Percentiles rank a stretch among this genome's conserved stretches.
These are phyloP conservation scores for Meloidogyne exigua DNA, from an alignment of 1,140 invertebrate genomes.

Conservation along the genomic window DNA sequence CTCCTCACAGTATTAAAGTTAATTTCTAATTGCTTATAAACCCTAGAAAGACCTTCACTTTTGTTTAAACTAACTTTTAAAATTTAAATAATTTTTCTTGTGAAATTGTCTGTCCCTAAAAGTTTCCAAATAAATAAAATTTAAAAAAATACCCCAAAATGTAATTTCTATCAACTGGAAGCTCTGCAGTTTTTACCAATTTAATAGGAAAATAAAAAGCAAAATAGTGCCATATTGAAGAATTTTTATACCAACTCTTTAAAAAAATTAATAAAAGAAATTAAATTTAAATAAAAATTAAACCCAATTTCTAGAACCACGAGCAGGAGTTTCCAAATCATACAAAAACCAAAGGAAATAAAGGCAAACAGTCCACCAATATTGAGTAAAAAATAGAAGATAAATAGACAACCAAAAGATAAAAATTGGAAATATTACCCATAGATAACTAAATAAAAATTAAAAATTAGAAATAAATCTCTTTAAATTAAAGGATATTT, in stretches of 20 bases:
- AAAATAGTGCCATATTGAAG: conserved; percentile 59
- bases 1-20: too few relatives aligned
- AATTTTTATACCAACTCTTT: conserved; percentile 46
- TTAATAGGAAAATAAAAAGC: conserved; percentile 66
- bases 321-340: conserved; percentile 50
- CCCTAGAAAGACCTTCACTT: too few relatives aligned
- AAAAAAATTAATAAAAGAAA: neutral
- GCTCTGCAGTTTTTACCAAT: conserved; percentile 66
- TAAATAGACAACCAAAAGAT: conserved; percentile 49
- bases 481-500: too few relatives aligned
- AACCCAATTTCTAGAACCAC: conserved; percentile 55
- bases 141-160: conserved; percentile 63
- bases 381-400: conserved; percentile 49
- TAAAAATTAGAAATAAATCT: too few relatives aligned
- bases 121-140: too few relatives aligned
- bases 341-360: conserved; percentile 57
- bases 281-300: neutral
- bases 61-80: too few relatives aligned
- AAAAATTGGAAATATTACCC: conserved; percentile 46
- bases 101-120: too few relatives aligned
- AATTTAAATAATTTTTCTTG: too few relatives aligned
- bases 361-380: conserved; percentile 50
- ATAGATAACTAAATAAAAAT: conserved; percentile 31
- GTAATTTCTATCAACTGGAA: conserved; percentile 66
- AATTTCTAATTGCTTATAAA: too few relatives aligned